These are phyloP conservation scores for Glaucopsyche alexis DNA, from an alignment of 2,888 invertebrate species.

Conservation along the genomic window DNA sequence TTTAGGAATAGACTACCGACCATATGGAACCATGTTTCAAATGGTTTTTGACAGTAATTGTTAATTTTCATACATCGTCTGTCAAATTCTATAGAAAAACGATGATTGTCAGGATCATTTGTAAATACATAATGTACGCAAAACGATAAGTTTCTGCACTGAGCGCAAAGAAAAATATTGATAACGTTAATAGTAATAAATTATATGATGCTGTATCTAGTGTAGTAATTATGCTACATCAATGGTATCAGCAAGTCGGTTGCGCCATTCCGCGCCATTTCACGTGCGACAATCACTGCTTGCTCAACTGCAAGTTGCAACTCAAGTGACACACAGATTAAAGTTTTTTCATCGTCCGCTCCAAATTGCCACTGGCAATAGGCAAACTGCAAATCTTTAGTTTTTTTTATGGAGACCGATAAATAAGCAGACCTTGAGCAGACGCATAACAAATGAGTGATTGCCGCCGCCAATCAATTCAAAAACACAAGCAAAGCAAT, in stretches of 20 bases:
- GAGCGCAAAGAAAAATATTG: no score
- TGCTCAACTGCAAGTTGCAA: slow-evolving; percentile 43
- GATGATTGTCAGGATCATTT: no score
- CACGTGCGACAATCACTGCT: slow-evolving; percentile 47
- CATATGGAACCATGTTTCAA: no score
- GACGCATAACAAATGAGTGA: not conserved
- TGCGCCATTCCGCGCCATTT: slow-evolving; percentile 50
- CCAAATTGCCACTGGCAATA: not conserved
- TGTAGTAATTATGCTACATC: not conserved
- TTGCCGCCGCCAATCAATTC: no score
- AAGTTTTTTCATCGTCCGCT: slow-evolving; percentile 44
- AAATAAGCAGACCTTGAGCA: not conserved
- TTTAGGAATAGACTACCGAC: no score
- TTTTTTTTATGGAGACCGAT: not conserved
- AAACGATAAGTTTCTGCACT: no score
- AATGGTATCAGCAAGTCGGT: slow-evolving; percentile 43
- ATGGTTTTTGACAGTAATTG: no score
- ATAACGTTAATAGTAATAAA: no score
- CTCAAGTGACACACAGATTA: slow-evolving; percentile 51
- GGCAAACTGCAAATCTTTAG: not conserved
- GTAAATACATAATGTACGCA: no score
- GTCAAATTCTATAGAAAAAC: no score
- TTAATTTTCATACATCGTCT: no score
- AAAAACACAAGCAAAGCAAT: no score
- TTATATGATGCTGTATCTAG: not conserved